phyloP scores from a whole-genome alignment of 2,797 vertebrate genomes.

The Spheniscus humboldti region DNA sequence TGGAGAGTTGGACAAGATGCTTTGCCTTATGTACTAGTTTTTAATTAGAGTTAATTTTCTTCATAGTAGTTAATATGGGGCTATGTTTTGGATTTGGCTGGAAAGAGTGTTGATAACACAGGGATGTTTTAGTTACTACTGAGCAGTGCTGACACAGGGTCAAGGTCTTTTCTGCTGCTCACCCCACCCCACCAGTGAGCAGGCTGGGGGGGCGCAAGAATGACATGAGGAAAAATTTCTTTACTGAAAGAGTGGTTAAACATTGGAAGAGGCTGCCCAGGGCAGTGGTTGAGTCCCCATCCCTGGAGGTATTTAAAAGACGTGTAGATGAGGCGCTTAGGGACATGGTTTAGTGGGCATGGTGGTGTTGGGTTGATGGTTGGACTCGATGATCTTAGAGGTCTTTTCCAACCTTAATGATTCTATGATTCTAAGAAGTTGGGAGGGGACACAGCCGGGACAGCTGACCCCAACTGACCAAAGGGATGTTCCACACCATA shows the following conservation, averaged over 20 bases:
- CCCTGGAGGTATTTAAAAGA: too few species aligned
- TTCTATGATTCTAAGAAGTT: too few species aligned
- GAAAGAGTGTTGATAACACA: background rate
- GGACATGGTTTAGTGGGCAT: too few species aligned
- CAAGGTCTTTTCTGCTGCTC: background rate
- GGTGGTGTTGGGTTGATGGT: too few species aligned
- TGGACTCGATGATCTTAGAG: too few species aligned
- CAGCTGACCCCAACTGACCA: background rate
- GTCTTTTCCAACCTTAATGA: too few species aligned
- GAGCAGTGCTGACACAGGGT: background rate
- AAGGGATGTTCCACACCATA: background rate
- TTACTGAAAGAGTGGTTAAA: too few species aligned
- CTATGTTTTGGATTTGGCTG: background rate
- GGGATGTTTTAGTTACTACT: background rate
- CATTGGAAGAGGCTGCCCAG: too few species aligned
- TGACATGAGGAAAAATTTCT: too few species aligned
- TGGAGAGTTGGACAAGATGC: background rate
- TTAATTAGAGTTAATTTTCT: background rate
- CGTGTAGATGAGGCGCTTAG: too few species aligned
- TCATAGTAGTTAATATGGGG: background rate
- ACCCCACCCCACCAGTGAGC: background rate
- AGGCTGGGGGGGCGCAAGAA: too few species aligned
- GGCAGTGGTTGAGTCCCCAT: too few species aligned
- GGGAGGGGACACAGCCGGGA: background rate
- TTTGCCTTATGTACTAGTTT: background rate